Percentiles rank a stretch among this genome's conserved stretches.
Evolutionary conservation across 2,797 vertebrate genomes (phyloP).

Genomic region (Sphenodon punctatus): DNA sequence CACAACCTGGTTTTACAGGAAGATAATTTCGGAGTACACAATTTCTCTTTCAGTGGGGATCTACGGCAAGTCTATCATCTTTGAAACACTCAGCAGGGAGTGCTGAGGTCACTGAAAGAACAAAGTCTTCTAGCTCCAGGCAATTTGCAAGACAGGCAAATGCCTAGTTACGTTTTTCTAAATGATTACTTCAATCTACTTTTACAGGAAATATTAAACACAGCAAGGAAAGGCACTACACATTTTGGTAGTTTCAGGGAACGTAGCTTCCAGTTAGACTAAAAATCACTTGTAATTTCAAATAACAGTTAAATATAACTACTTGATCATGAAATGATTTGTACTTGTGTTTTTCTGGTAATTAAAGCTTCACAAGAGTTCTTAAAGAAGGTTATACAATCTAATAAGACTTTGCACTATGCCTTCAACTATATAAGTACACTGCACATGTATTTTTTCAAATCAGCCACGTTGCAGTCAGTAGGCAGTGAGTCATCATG

Average conservation of each 20-base stretch:
- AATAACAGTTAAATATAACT: background rate
- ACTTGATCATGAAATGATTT: background rate
- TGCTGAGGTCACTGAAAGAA: background rate
- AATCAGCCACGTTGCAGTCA: conserved; percentile 77
- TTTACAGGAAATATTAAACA: conserved; percentile 29
- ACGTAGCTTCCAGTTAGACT: background rate
- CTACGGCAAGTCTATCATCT: background rate
- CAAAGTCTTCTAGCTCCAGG: background rate
- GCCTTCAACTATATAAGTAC: conserved; percentile 62
- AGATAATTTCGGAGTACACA: background rate
- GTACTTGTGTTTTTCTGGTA: background rate
- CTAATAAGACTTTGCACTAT: conserved; percentile 50
- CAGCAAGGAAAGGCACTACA: background rate
- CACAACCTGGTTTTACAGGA: background rate
- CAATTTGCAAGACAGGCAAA: background rate
- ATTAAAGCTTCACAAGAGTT: conserved; percentile 4
- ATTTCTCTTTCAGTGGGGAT: background rate
- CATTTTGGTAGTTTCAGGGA: background rate
- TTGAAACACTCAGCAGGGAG: background rate
- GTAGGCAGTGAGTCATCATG: conserved; percentile 77
- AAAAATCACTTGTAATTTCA: conserved; percentile 18
- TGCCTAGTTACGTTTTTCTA: background rate
- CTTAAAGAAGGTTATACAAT: conserved; percentile 64
- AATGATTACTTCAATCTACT: background rate
- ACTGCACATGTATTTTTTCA: conserved; percentile 52